Evolutionary conservation across 2,113 vertebrate genomes (phyloP), one percentile per base, ranked within the genome.

Genomic region (Actenoides hombroni): DNA sequence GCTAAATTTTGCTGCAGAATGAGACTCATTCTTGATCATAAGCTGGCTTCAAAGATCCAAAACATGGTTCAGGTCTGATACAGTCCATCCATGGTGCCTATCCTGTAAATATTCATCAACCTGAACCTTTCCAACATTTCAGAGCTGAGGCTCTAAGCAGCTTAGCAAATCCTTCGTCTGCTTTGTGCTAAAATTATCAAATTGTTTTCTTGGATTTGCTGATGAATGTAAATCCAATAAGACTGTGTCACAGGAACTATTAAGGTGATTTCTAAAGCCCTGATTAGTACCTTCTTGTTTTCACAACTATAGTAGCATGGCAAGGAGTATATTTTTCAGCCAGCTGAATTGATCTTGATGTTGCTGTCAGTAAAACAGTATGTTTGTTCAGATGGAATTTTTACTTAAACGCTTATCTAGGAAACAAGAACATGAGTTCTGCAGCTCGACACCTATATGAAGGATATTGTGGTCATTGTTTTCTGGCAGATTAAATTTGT

Each of bases 101-200:
- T 64, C 35, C 71, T 83, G 80, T 77, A 84, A 86, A 60, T 49
- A 26, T 29, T 54, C 59, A 83, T 93, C 84, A 84, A 51, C 75
- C 67, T 77, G 83, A 97, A 93, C 74, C 92, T 95, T 83, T 71
- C 76, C 73, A 93, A 31, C 83, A 77, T 93, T 96, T 94, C 91
- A 92, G 71, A 91, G 67, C 83, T 0, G 12, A 76, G 83, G 40
- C 63, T 82, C 19, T 97, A 97, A 97, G 96, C 94, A 90, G 97
- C 94, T 97, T 97, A 97, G 90, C 86, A 97, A 97, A 97, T 97
- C 96, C 96, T 96, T 73, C 94, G 94, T 90, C 92, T 97, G 65
- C 95, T 84, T 79, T 96, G 97, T 96, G 92, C 97, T 97, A 97
- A 97, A 97, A 97, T 97, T 97, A 97, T 94, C 96, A 90, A 93